A percentile compares a stretch with the other conserved stretches of the same genome.
phyloP scores from a whole-genome alignment of 1,140 invertebrate genomes.

The Homalodisca vitripennis region DNA sequence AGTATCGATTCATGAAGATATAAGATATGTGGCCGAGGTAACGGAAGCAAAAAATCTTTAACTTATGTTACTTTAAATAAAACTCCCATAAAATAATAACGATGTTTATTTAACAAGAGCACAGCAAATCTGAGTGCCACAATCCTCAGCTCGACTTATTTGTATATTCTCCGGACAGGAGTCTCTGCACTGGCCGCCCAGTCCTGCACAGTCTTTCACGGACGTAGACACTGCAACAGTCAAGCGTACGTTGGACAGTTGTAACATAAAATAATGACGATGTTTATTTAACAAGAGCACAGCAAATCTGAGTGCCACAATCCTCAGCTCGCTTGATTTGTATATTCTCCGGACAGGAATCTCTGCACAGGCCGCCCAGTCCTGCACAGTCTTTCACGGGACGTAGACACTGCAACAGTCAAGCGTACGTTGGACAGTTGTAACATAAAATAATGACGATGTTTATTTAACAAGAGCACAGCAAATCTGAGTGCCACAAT shows the following conservation, averaged over 20 bases:
- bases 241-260: too few species aligned
- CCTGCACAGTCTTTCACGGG: constrained; percentile 10
- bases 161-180: constrained; percentile 4
- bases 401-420: too few species aligned
- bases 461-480: constrained; percentile 23
- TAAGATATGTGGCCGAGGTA: too few species aligned
- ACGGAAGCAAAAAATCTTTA: too few species aligned
- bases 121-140: constrained; percentile 22
- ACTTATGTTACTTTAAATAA: too few species aligned
- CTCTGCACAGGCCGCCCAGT: constrained; percentile 24
- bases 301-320: constrained; percentile 22
- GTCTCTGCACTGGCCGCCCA: constrained; percentile 23
- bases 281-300: constrained; percentile 24
- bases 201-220: constrained; percentile 13
- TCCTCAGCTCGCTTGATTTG: constrained; percentile 19
- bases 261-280: too few species aligned
- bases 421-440: too few species aligned
- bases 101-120: constrained; percentile 23
- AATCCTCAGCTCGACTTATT: constrained; percentile 23
- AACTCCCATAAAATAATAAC: too few species aligned
- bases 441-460: too few species aligned
- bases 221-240: too few species aligned
- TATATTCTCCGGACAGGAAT: constrained; percentile 13
- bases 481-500: constrained; percentile 22
- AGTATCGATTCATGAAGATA: too few species aligned